Base-by-base conservation (phyloP, 2,113 vertebrate species). In the Semnornis frantzii region DNA sequence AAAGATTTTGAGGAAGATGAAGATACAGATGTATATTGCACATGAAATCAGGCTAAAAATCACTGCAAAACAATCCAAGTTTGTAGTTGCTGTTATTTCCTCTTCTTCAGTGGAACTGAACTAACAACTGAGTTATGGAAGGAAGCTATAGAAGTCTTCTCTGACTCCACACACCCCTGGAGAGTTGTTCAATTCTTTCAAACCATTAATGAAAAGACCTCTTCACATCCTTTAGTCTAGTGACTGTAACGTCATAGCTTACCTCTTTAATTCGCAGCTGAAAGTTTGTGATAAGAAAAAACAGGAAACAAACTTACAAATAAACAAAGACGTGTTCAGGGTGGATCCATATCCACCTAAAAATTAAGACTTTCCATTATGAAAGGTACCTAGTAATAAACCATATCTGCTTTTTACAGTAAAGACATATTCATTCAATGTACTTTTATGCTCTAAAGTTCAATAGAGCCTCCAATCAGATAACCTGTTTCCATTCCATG, bases 241-340 rank as follows among this genome's bases (percentile, higher is more conserved):
- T 50, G 57, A 8, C 31, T 9, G 0, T 54, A 73, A 88, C 3
- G 9, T 91, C 79, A 95, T 19, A 55, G 10, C 57, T 64, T 80
- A 48, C 28, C 33, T 78, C 62, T 86, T 85, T 54, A 91, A 93
- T 88, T 81, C 92, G 70, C 87, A 92, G 93, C 78, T 96, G 96
- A 94, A 97, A 92, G 79, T 68, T 79, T 95, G 85, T 92, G 97
- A 97, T 97, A 97, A 97, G 86, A 42, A 85, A 92, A 96, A 95
- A 93, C 81, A 96, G 96, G 97, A 97, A 97, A 94, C 58, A 74
- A 88, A 18, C 84, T 60, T 70, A 81, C 83, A 97, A 97, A 97
- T 92, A 97, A 97, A 96, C 71, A 96, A 94, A 94, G 81, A 92
- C 93, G 17, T 16, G 54, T 75, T 91, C 74, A 91, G 90, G 59